phyloP scores from a whole-genome alignment of 1,140 invertebrate species.

The Zaprionus kolodkinae region DNA sequence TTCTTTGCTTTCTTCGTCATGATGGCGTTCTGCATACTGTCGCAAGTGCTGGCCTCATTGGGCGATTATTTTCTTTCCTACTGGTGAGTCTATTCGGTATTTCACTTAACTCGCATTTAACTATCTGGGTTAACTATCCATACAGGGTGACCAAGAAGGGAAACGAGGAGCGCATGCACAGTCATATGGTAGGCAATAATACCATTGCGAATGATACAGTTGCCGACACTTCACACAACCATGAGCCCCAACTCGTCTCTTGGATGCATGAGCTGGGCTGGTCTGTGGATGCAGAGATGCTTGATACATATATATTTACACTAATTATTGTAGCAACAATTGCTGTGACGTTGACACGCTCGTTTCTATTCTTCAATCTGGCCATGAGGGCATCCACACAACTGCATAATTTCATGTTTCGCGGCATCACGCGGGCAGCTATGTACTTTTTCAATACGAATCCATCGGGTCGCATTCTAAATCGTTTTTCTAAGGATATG shows the following conservation, averaged over 20 bases:
- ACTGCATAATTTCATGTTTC: constrained; percentile 92
- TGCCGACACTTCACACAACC: constrained; percentile 12
- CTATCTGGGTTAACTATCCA: constrained; percentile 30
- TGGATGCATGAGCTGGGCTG: constrained; percentile 60
- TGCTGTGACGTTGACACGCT: constrained; percentile 86
- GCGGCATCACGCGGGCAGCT: constrained; percentile 88
- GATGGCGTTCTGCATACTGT: constrained; percentile 80
- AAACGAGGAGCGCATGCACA: constrained; percentile 8
- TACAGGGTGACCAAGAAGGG: constrained; percentile 85
- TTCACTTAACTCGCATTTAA: neutral
- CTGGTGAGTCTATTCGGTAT: constrained; percentile 84
- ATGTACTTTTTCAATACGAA: constrained; percentile 94
- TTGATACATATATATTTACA: constrained; percentile 84
- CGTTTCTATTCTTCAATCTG: constrained; percentile 88
- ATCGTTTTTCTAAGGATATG: constrained; percentile 94
- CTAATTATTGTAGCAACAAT: constrained; percentile 87
- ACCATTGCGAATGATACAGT: constrained; percentile 19
- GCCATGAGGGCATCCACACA: constrained; percentile 90
- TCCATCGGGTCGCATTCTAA: constrained; percentile 90
- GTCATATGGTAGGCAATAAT: neutral
- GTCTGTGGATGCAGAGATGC: constrained; percentile 63
- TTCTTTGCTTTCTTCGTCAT: constrained; percentile 85
- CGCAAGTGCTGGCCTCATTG: constrained; percentile 87
- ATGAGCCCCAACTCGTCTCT: constrained; percentile 46
- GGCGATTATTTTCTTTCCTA: constrained; percentile 88